These are phyloP conservation scores for Clangula hyemalis DNA, from an alignment of 2,797 vertebrate species.

Conservation along the genomic window DNA sequence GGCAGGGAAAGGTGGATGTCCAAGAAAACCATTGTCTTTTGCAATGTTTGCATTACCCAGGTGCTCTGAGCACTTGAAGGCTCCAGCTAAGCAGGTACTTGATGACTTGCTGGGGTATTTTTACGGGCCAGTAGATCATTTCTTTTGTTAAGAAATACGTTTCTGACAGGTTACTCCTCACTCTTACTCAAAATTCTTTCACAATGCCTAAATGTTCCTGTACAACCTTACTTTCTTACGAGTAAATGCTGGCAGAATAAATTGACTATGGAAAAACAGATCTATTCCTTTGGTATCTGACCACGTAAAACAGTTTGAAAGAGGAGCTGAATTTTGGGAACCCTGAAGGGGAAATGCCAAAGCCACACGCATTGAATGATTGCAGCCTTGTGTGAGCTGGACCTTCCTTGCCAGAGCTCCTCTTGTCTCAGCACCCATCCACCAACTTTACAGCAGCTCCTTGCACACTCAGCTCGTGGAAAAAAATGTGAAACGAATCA, in stretches of 20 bases:
- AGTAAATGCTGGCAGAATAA: neutral
- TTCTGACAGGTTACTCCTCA: neutral
- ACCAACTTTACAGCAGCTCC: neutral
- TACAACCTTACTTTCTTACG: neutral
- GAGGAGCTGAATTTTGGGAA: neutral
- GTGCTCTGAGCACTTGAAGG: neutral
- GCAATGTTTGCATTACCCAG: neutral
- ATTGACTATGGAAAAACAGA: neutral
- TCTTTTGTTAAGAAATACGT: neutral
- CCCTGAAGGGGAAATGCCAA: neutral
- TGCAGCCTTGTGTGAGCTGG: neutral
- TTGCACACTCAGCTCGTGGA: neutral
- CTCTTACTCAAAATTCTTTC: neutral
- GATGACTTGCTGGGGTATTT: neutral
- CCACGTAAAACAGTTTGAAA: neutral
- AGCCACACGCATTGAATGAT: fast-evolving
- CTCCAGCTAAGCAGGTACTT: neutral
- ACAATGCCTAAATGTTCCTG: neutral
- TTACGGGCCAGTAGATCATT: neutral
- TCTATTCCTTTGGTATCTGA: neutral
- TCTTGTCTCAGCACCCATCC: neutral
- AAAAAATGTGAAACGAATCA: slow-evolving; percentile 3
- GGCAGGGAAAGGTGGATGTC: neutral
- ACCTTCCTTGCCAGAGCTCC: neutral
- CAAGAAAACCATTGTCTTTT: neutral